Conservation (phyloP, 2,797 vertebrate genomes). For the Knipowitschia caucasica region DNA sequence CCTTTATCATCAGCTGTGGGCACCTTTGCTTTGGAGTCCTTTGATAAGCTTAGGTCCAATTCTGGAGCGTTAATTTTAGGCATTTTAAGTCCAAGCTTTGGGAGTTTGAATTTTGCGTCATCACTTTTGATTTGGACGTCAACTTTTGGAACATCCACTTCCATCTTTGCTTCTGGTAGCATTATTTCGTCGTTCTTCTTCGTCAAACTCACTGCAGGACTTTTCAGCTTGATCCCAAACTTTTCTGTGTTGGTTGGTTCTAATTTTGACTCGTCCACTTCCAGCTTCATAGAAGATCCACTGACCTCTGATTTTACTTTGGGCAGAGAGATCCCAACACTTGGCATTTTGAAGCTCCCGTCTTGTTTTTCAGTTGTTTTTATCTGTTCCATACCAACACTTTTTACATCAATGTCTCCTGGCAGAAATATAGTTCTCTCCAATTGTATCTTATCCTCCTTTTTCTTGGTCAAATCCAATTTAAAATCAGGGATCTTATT, state of each 20-base stretch:
- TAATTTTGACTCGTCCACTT: conserved; percentile 15
- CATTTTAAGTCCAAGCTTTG: conserved; percentile 50
- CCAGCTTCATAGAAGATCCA: conserved; percentile 20
- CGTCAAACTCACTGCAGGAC: conserved; percentile 26
- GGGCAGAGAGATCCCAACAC: conserved; percentile 42
- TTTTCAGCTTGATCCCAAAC: conserved; percentile 20
- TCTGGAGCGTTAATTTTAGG: conserved; percentile 37
- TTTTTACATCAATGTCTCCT: conserved; percentile 23
- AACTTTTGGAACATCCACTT: conserved; percentile 1
- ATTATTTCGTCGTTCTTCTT: conserved; percentile 27
- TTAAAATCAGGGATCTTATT: conserved; percentile 58
- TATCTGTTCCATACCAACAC: conserved; percentile 25
- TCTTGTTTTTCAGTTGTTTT: conserved; percentile 22
- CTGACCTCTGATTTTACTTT: conserved; percentile 38
- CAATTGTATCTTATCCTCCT: conserved; percentile 23
- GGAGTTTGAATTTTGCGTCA: conserved; percentile 62
- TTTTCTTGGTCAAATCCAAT: conserved; percentile 54
- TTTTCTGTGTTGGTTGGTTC: too few relatives aligned
- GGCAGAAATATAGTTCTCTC: conserved; percentile 29
- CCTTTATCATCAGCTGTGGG: too few relatives aligned
- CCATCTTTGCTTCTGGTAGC: conserved; percentile 15
- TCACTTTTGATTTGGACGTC: not conserved
- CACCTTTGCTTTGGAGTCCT: too few relatives aligned
- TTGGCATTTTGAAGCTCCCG: conserved; percentile 52
- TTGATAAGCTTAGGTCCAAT: conserved; percentile 26